These are phyloP conservation scores for Brachionus koreanus DNA, from an alignment of 1,140 invertebrate species.

Conservation along the genomic window DNA sequence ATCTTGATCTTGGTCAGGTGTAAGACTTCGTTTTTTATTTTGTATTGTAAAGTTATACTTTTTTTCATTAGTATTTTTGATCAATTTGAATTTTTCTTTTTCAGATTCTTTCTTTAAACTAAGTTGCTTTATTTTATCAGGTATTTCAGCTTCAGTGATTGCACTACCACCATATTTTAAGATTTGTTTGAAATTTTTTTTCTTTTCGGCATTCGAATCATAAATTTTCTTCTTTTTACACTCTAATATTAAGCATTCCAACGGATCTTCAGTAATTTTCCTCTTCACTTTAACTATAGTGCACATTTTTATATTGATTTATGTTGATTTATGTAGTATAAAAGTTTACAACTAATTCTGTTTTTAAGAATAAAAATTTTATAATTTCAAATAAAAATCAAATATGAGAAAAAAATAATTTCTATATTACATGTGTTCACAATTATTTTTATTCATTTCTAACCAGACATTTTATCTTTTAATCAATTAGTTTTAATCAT, in stretches of 20 bases:
- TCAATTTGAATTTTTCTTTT: background rate
- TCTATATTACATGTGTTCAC: no score
- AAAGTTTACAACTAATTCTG: background rate
- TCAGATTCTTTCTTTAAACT: background rate
- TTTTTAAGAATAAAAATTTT: background rate
- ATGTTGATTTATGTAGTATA: background rate
- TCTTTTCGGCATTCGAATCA: background rate
- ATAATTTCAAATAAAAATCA: background rate
- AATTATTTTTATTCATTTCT: no score
- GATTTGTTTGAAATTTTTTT: conserved; percentile 35
- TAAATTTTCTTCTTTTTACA: conserved; percentile 42
- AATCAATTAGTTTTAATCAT: no score
- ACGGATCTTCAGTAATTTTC: conserved; percentile 41
- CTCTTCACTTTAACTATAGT: conserved; percentile 36
- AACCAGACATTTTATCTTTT: no score
- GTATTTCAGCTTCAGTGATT: background rate
- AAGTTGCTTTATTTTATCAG: conserved; percentile 8
- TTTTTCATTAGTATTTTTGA: background rate
- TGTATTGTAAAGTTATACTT: background rate
- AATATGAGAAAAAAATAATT: background rate
- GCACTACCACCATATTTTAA: conserved; percentile 27
- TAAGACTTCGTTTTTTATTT: conserved; percentile 1
- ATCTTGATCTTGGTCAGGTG: background rate
- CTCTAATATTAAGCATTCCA: conserved; percentile 27
- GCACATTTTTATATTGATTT: conserved; percentile 27